Conservation (phyloP, 2,888 invertebrate species). For the Heliothis peltigera region DNA sequence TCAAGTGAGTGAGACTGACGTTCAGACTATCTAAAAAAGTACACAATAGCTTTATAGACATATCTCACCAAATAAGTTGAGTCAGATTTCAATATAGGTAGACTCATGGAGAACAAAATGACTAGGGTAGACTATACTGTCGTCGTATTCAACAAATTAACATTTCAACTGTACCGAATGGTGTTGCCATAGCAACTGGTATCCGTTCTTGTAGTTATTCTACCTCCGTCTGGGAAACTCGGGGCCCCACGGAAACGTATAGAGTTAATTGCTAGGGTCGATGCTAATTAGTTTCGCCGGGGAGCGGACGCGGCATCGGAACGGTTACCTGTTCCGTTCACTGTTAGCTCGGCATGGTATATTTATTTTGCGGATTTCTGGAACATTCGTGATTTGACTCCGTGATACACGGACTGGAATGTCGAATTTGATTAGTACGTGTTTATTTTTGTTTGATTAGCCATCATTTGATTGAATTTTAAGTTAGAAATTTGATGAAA, state of each 20-base stretch:
- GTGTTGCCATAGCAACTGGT: conserved; percentile 38
- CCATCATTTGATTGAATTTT: neutral
- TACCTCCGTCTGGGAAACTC: conserved; percentile 22
- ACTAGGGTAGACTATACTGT: conserved; percentile 22
- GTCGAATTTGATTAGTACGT: conserved; percentile 10
- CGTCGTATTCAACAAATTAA: conserved; percentile 38
- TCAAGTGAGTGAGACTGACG: too few relatives aligned
- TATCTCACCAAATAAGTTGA: conserved; percentile 3
- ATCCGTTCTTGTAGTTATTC: conserved; percentile 45
- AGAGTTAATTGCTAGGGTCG: conserved; percentile 71
- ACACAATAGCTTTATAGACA: too few relatives aligned
- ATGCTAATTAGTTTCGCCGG: conserved; percentile 75
- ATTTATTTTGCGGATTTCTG: conserved; percentile 27
- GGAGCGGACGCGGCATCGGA: conserved; percentile 63
- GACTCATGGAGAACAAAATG: too few relatives aligned
- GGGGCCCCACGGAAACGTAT: conserved; percentile 53
- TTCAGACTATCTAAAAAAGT: too few relatives aligned
- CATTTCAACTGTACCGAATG: conserved; percentile 49
- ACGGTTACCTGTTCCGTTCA: conserved; percentile 63
- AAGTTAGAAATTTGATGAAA: neutral
- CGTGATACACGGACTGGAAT: conserved; percentile 1
- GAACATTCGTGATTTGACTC: conserved; percentile 3
- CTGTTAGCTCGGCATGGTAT: conserved; percentile 15
- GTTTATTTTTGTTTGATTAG: conserved; percentile 6
- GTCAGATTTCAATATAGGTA: conserved; percentile 9